Conservation (phyloP, 1,140 invertebrate species). For the Cydia splendana region DNA sequence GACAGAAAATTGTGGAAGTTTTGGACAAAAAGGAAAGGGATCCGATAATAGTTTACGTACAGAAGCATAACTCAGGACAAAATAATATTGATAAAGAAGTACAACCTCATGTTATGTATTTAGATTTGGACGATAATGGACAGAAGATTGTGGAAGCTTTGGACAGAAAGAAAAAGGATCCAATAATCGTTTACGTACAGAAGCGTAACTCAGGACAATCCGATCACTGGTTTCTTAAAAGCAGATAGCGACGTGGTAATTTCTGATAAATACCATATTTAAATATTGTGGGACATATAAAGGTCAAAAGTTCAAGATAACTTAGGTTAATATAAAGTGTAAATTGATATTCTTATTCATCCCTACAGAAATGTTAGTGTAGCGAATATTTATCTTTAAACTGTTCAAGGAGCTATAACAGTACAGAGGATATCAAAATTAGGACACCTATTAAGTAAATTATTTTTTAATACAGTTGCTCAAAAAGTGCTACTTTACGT, state of each 20-base stretch:
- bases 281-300: no score
- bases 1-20: not conserved
- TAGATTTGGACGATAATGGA: slow-evolving; percentile 9
- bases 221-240: slow-evolving; percentile 5
- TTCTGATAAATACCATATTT: no score
- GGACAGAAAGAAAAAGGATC: not conserved
- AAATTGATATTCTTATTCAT: no score
- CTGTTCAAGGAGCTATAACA: no score
- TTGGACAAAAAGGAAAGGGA: not conserved
- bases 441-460: no score
- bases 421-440: no score
- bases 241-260: not conserved
- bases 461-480: no score
- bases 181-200: not conserved
- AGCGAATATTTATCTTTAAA: no score
- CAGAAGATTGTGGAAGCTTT: not conserved
- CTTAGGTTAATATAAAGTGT: no score
- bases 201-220: not conserved
- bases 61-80: not conserved
- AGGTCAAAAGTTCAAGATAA: no score
- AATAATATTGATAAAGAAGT: slow-evolving; percentile 1
- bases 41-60: not conserved
- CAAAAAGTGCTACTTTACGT: no score
- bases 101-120: not conserved
- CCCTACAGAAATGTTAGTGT: no score